Base-by-base conservation (phyloP, 1,140 invertebrate genomes). In the Brachionus calyciflorus region DNA sequence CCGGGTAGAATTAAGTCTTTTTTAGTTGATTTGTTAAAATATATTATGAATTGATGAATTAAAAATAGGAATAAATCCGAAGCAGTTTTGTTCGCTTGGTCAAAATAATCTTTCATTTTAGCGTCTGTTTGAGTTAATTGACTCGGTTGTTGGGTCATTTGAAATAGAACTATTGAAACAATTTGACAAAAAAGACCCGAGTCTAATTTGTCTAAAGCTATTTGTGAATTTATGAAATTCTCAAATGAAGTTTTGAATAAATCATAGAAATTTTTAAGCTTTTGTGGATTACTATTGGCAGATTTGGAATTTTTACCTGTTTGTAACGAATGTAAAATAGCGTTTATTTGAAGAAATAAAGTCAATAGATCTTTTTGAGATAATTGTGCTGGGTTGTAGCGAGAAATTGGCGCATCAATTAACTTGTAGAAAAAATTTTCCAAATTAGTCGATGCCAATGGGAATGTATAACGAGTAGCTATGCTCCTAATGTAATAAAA, bases 401-500 rank as follows among this genome's bases (percentile, higher is more conserved):
- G 30, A 6, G 51, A 41, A 21, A 60, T 28, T 46, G 30, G 73
- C 6, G 44, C 41, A 55, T 76, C 73, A 19, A 46, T 60, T 60
- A 76, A 19, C 30, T 55, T 55, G 30, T 60, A 51, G 28, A 76
- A 57, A 63, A 77, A 77, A 46, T 65, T 60, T 21, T 77, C 57
- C 17, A 77, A 65, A 53, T 77, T 77, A 14, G 26, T 46, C 28
- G 51, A 28, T 9, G 76, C 76, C n/a, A 77, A 40, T 21, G 76
- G 76, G 40, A 77, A 77, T 51, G 76, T 33, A 14, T 37, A 37
- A 10, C 28, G 14, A 40, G 51, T 37, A 5, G 76, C 19, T 19
- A 77, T 46, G 21, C 55, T 65, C 28, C 76, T 55, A 9, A 77
- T 49, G 41, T 77, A 77, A 30, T 65, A 77, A 51, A 63, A 77